phyloP scores from a whole-genome alignment of 2,797 vertebrate species.

The Benthosema pterotum region DNA sequence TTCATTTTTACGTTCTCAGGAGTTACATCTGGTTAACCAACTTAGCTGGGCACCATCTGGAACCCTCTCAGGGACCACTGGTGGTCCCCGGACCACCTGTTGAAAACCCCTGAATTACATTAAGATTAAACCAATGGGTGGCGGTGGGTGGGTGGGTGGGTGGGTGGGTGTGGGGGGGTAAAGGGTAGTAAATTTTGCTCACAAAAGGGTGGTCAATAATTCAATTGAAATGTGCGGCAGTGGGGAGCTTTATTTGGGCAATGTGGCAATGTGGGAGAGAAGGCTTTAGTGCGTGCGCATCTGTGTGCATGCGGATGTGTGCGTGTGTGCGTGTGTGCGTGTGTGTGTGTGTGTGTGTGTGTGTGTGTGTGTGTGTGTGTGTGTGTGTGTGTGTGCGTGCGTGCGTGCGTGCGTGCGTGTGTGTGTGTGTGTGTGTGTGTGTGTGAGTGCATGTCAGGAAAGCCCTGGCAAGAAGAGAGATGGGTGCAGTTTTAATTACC shows the following conservation, averaged over 20 bases:
- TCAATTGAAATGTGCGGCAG: slow-evolving; percentile 35
- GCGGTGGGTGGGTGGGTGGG: too few relatives aligned
- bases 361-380: slow-evolving; percentile 7
- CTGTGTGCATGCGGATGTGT: slow-evolving; percentile 14
- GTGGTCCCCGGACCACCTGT: too few relatives aligned
- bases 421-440: slow-evolving; percentile 22
- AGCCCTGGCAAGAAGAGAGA: slow-evolving; percentile 49
- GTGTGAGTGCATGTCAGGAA: slow-evolving; percentile 35
- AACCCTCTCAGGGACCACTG: too few relatives aligned
- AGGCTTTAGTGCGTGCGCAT: slow-evolving; percentile 4
- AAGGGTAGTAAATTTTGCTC: slow-evolving; percentile 39
- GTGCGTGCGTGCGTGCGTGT: slow-evolving; percentile 22
- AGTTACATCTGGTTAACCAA: too few relatives aligned
- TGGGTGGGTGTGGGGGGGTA: too few relatives aligned
- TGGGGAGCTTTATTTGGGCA: slow-evolving; percentile 31
- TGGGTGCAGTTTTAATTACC: slow-evolving; percentile 71
- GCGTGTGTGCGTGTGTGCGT: slow-evolving; percentile 15
- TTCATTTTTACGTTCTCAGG: too few relatives aligned
- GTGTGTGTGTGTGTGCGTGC: slow-evolving; percentile 6
- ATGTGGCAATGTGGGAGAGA: slow-evolving; percentile 1
- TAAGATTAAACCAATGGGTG: slow-evolving; percentile 40
- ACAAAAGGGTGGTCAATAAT: slow-evolving; percentile 37
- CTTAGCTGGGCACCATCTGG: too few relatives aligned
- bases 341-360: slow-evolving; percentile 7
- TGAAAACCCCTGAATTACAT: too few relatives aligned